Evolutionary conservation across 1,140 invertebrate species (phyloP).

Genomic region (Dolichoris vasculosae): DNA sequence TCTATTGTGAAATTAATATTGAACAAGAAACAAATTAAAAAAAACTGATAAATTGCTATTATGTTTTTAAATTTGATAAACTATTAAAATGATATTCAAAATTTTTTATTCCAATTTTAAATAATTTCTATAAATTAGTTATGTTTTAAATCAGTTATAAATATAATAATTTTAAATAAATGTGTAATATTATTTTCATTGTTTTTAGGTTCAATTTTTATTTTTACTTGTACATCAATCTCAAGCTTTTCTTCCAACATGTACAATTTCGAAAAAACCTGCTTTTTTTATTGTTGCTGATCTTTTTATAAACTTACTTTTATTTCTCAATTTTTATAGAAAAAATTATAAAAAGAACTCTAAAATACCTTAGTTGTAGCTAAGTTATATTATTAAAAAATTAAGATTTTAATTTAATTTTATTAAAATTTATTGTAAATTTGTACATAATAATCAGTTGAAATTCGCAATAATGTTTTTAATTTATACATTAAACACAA

Average conservation of each 20-base stretch:
- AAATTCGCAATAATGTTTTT: not conserved
- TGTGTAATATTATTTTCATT: conserved; percentile 41
- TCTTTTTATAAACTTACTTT: conserved; percentile 44
- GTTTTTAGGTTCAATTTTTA: conserved; percentile 78
- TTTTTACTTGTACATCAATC: conserved; percentile 79
- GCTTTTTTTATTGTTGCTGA: conserved; percentile 28
- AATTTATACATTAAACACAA: not conserved
- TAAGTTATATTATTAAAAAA: not conserved
- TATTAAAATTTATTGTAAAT: not conserved
- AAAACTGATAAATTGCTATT: not conserved
- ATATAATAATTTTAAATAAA: not conserved
- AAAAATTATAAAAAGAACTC: conserved; percentile 46
- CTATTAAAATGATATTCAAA: not conserved
- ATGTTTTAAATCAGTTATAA: not conserved
- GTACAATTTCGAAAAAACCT: conserved; percentile 38
- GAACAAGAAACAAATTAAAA: not conserved
- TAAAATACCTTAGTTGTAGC: conserved; percentile 35
- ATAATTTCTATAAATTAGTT: not conserved
- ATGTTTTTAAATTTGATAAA: not conserved
- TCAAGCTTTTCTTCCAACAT: conserved; percentile 48
- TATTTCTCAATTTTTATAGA: conserved; percentile 55
- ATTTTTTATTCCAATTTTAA: not conserved
- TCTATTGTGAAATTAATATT: too few relatives aligned
- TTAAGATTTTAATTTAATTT: not conserved
- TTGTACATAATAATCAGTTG: conserved; percentile 3